Evolutionary conservation across 1,140 invertebrate species (phyloP).

Genomic region (Antheraea pernyi): DNA sequence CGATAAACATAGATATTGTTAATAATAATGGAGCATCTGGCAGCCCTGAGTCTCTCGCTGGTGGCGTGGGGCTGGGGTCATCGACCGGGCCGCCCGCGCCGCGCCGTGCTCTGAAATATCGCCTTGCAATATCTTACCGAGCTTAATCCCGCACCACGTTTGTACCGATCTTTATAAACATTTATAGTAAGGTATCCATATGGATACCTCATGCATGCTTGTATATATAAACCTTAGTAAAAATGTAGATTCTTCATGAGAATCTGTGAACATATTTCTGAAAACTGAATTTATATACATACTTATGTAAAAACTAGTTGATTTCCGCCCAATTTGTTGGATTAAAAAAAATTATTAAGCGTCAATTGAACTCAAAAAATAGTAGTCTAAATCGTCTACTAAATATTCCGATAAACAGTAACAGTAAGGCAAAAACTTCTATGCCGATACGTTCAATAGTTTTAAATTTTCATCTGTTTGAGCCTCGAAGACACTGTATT

Average conservation of each 20-base stretch:
- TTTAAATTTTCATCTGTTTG: too few relatives aligned
- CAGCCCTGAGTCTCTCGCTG: constrained; percentile 40
- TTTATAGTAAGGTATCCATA: constrained; percentile 19
- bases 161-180: constrained; percentile 45
- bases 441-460: too few relatives aligned
- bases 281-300: too few relatives aligned
- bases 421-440: too few relatives aligned
- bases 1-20: constrained; percentile 8
- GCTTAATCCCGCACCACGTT: constrained; percentile 47
- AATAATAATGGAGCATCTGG: constrained; percentile 16
- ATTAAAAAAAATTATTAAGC: too few relatives aligned
- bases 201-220: too few relatives aligned
- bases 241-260: not conserved
- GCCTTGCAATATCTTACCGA: constrained; percentile 54
- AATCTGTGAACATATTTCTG: not conserved
- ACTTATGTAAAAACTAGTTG: not conserved
- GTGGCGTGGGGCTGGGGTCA: constrained; percentile 57
- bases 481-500: too few relatives aligned
- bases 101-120: constrained; percentile 52
- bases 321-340: too few relatives aligned
- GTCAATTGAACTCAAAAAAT: too few relatives aligned
- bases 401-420: too few relatives aligned
- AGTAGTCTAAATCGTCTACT: too few relatives aligned
- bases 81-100: constrained; percentile 55
- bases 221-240: not conserved